phyloP scores from a whole-genome alignment of 1,140 invertebrate species.

The Procambarus virginalis region DNA sequence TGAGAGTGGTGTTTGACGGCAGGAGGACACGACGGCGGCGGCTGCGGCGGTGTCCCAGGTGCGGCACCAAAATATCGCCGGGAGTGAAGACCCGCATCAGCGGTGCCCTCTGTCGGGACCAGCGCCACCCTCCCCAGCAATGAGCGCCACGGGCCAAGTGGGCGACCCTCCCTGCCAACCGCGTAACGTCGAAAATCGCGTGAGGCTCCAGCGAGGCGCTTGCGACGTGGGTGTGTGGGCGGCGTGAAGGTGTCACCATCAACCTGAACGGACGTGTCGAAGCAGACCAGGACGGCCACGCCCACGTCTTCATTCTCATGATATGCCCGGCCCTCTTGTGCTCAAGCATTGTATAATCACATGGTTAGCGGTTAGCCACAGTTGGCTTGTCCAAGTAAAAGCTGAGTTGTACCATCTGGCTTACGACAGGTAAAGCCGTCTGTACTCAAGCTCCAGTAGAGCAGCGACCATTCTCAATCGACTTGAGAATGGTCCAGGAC shows the following conservation, averaged over 20 bases:
- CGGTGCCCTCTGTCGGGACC: constrained; percentile 23
- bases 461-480: no score
- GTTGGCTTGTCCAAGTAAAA: no score
- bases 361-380: no score
- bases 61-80: constrained; percentile 29
- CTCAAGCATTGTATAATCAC: no score
- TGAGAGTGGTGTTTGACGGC: neutral
- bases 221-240: neutral
- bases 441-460: no score
- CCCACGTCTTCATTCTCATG: neutral
- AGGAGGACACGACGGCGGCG: neutral
- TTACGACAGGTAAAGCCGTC: no score
- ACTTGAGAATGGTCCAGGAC: no score
- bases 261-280: neutral
- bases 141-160: constrained; percentile 11
- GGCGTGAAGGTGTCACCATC: neutral
- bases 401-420: no score
- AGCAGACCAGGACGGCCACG: neutral
- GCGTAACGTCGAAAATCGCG: neutral
- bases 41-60: constrained; percentile 8
- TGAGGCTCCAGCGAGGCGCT: neutral
- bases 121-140: constrained; percentile 2
- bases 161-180: neutral
- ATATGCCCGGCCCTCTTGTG: neutral
- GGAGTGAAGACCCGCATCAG: neutral